Conservation (phyloP, 2,797 vertebrate species). For the Ptychadena robeensis region DNA sequence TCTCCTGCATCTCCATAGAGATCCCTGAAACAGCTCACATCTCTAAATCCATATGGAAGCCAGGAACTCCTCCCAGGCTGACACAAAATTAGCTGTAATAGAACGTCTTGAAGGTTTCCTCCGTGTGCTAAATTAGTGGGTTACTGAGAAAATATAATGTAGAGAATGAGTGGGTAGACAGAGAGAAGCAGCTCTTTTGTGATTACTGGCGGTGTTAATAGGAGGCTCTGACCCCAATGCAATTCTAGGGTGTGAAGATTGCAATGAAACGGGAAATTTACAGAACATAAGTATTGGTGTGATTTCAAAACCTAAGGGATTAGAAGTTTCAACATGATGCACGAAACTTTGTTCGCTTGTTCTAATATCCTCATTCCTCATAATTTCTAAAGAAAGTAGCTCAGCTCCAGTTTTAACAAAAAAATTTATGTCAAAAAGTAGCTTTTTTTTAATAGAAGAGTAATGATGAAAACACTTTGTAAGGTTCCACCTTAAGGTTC, state of each 20-base stretch:
- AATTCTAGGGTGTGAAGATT: background rate
- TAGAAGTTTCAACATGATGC: background rate
- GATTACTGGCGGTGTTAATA: constrained; percentile 2
- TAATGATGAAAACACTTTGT: no score
- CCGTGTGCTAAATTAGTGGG: constrained; percentile 39
- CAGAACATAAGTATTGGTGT: background rate
- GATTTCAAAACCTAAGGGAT: background rate
- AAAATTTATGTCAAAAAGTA: no score
- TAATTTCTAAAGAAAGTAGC: no score
- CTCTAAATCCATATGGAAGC: constrained; percentile 32
- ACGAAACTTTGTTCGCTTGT: background rate
- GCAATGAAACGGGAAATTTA: background rate
- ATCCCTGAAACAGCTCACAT: constrained; percentile 1
- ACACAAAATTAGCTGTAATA: constrained; percentile 4
- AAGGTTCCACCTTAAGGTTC: no score
- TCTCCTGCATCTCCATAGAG: constrained; percentile 7
- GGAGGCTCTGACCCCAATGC: background rate
- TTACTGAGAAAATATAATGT: constrained; percentile 11
- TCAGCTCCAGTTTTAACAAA: no score
- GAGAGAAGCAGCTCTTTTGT: constrained; percentile 1
- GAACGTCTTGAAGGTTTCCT: constrained; percentile 25
- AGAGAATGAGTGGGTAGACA: constrained; percentile 1
- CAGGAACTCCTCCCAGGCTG: constrained; percentile 5
- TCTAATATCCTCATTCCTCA: background rate
- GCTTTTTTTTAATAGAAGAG: no score